Evolutionary conservation across 2,888 invertebrate species (phyloP), one percentile per base, ranked within the genome.

Genomic region (Tridacna crocea): DNA sequence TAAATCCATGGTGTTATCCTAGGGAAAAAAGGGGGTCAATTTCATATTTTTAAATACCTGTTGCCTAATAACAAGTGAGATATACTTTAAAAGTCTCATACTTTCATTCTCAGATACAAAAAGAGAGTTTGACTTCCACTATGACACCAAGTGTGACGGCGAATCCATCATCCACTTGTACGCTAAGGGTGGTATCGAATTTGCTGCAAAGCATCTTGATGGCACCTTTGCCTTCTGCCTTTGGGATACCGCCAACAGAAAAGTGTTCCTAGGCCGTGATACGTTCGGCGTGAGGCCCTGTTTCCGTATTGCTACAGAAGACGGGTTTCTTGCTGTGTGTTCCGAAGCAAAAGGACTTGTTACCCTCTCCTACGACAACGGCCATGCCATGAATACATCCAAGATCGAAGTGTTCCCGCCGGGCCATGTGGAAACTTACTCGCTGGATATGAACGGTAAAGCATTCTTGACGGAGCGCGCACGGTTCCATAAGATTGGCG

Each of bases 191-290:
- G 97, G 97, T 13, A 96, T 96, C 68, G 96, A 96, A 85, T 92
- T 91, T 75, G 96, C 97, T 73, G 96, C 96, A 2, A 96, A 95
- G 89, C 95, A 96, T 87, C 95, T 98, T 51, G 98, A 98, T 92
- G 98, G 98, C 6, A 98, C 97, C 11, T 98, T 97, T 94, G 96
- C 96, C 3, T 97, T 97, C 94, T 96, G 97, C 89, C 95, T 97
- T 19, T 94, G 97, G 61, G 97, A 97, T 91, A 95, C 96, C 0
- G 95, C 96, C 73, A 96, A 96, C 82, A 95, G 95, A 87, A 96
- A 96, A 93, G 95, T 97, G 66, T 96, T 96, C 89, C 93, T 97
- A 24, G 97, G 96, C 0, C 95, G 97, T 87, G 97, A 97, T 95
- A 97, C 97, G 0, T 97, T 96, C 91, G 97, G 97, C 4, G 96